Base-by-base conservation (phyloP, 35 echinoderm and acorn worm species). In the Apostichopus californicus region DNA sequence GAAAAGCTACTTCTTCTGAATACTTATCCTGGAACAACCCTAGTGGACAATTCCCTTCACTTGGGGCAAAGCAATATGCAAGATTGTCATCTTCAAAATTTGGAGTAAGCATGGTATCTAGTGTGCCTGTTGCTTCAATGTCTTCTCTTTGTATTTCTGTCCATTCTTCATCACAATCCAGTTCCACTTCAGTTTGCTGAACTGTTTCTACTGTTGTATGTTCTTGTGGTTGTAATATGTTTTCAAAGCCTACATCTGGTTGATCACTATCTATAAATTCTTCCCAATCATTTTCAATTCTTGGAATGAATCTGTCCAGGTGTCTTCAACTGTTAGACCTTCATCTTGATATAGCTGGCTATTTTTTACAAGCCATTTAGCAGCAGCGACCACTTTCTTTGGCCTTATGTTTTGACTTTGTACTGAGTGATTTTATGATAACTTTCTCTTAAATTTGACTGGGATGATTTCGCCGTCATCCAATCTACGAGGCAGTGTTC, bases 371-470 rank as follows among this genome's bases (percentile, higher is more conserved):
- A 93, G 81, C 91, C 91, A 93, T 0, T 86, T 20, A 55, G 91
- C 81, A 72, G 91, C 91, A 23, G 87, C 81, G 57, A 77, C 52
- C 2, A 93, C 80, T 86, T 93, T 93, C 54, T 86, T 59, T 54
- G 91, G 91, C 6, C 81, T 85, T 11, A 93, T 68, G 77, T 93
- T 93, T 55, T 93, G 26, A 25, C 24, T 83, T 6, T 86, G 91
- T 12, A 84, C 57, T 52, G 91, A 70, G 54, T 75, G 57, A 10
- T 93, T 72, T 53, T 66, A 93, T 3, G 64, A 20, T 20, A 86
- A 24, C 86, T 93, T 93, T 54, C 91, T 85, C 80, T 93, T 93
- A 22, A 93, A 64, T 72, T 82, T 83, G 24, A 92, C 56, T 66
- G 90, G 77, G 21, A 92, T 92, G 25, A 79, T 92, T 10, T 86